Conservation (phyloP, 2,113 vertebrate genomes). For the Pterocles orientalis region DNA sequence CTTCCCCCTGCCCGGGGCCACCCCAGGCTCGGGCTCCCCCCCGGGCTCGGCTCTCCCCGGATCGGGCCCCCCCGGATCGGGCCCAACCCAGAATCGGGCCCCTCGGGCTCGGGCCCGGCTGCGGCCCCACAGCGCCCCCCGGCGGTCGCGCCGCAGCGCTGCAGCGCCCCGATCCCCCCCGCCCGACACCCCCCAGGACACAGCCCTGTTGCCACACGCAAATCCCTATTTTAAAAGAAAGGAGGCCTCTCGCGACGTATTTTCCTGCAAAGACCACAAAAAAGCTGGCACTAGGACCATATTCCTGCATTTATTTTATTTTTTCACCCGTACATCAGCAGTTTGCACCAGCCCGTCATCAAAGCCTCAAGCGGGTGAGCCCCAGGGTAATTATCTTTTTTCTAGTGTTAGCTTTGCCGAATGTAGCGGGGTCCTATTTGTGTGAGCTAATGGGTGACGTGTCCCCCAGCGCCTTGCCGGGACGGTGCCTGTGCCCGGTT, state of each 20-base stretch:
- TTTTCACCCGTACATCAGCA: neutral
- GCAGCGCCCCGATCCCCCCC: neutral
- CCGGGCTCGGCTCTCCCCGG: too few species aligned
- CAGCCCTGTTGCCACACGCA: fast-evolving
- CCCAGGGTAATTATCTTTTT: fast-evolving
- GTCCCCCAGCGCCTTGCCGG: fast-evolving
- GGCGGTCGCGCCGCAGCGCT: neutral
- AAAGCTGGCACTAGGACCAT: fast-evolving
- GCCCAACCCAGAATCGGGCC: too few species aligned
- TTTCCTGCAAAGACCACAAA: neutral
- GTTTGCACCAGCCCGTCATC: neutral
- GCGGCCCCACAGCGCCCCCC: neutral
- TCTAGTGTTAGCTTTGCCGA: neutral
- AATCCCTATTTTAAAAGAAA: fast-evolving
- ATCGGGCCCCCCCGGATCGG: too few species aligned
- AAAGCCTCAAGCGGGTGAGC: neutral
- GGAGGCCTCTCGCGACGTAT: fast-evolving
- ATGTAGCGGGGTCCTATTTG: fast-evolving
- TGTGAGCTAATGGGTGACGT: fast-evolving
- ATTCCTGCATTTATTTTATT: neutral
- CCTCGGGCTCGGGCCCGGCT: neutral
- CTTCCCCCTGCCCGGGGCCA: too few species aligned
- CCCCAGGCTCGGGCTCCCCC: too few species aligned
- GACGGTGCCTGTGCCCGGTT: fast-evolving
- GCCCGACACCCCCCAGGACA: too few species aligned